Conservation (phyloP, 2,888 invertebrate species). For the Zhuqinia jingwanae region DNA sequence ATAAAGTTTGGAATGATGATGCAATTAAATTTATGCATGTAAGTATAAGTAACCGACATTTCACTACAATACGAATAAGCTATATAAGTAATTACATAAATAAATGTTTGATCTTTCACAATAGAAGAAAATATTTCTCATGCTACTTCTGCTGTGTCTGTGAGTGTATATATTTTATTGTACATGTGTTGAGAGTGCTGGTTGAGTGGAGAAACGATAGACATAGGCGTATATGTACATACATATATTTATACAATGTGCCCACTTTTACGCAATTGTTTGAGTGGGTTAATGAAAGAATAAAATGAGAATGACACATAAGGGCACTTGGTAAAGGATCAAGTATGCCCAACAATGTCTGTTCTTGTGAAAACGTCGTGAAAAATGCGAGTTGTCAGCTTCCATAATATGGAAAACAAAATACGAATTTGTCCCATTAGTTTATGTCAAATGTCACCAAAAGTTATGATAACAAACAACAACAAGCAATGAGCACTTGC, state of each 20-base stretch:
- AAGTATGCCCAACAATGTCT: neutral
- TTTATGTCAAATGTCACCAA: too few relatives aligned
- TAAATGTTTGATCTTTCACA: slow-evolving; percentile 11
- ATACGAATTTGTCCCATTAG: neutral
- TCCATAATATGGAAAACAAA: neutral
- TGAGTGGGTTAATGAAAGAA: slow-evolving; percentile 56
- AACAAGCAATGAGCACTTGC: too few relatives aligned
- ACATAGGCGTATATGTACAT: too few relatives aligned
- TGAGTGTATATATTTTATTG: too few relatives aligned
- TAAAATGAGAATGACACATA: slow-evolving; percentile 61
- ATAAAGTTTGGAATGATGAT: neutral
- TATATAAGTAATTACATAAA: neutral
- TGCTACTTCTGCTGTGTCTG: neutral
- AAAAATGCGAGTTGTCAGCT: slow-evolving; percentile 2
- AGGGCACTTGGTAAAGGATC: slow-evolving; percentile 55
- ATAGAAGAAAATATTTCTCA: neutral
- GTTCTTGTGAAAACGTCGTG: neutral
- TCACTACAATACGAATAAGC: too few relatives aligned
- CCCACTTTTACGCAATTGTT: too few relatives aligned
- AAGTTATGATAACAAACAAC: too few relatives aligned
- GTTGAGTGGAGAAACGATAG: too few relatives aligned
- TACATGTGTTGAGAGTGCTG: too few relatives aligned
- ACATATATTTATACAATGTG: too few relatives aligned
- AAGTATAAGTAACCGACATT: neutral
- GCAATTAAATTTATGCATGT: too few relatives aligned